Conservation (phyloP, 2,888 invertebrate species). For the Trachelus troglodyta region DNA sequence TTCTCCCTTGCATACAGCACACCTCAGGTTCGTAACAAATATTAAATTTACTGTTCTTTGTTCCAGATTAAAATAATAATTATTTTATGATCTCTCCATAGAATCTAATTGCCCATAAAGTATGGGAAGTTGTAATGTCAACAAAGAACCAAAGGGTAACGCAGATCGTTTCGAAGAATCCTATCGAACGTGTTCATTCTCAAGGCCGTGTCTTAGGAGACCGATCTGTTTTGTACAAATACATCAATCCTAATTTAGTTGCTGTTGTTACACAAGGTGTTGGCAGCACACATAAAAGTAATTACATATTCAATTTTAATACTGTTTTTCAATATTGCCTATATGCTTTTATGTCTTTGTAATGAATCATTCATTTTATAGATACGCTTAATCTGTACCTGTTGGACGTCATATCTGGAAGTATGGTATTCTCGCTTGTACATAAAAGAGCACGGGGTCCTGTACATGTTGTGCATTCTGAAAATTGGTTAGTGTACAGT, state of each 20-base stretch:
- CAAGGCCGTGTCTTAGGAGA: conserved; percentile 95
- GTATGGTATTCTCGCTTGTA: conserved; percentile 83
- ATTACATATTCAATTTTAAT: conserved; percentile 30
- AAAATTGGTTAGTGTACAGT: conserved; percentile 96
- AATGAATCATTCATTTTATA: conserved; percentile 53
- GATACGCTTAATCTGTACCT: conserved; percentile 87
- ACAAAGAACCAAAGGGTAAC: conserved; percentile 73
- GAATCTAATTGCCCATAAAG: conserved; percentile 72
- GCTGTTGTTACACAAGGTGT: conserved; percentile 84
- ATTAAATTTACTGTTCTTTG: conserved; percentile 11
- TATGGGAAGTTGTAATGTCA: conserved; percentile 80
- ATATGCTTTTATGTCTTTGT: conserved; percentile 14
- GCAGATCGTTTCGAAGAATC: conserved; percentile 74
- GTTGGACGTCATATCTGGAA: conserved; percentile 92
- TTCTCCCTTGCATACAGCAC: conserved; percentile 69
- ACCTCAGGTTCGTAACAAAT: conserved; percentile 52
- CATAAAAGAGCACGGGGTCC: conserved; percentile 89
- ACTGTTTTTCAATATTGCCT: conserved; percentile 5
- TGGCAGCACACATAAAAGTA: conserved; percentile 82
- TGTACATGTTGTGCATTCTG: conserved; percentile 91
- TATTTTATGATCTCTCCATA: conserved; percentile 46
- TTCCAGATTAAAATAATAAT: background rate
- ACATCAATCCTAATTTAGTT: conserved; percentile 96
- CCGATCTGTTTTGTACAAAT: conserved; percentile 97
- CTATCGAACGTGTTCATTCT: conserved; percentile 86